Evolutionary conservation across 2,113 vertebrate species (phyloP), one percentile per base, ranked within the genome.

Genomic region (Cephalopterus ornatus): DNA sequence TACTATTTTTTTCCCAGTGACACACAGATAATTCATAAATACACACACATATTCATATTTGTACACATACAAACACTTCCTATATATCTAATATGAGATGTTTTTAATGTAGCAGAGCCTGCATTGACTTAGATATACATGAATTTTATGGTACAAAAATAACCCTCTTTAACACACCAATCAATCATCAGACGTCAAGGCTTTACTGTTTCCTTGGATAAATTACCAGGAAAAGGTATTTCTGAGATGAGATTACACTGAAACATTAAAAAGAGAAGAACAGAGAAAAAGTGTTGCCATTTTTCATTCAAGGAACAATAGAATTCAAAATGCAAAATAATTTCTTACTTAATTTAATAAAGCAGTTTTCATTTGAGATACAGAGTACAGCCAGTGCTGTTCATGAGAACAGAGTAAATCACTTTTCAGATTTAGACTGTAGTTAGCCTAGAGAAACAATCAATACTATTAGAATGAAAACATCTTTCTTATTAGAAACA

Each of bases 11-110:
- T 68, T 73, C 1, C 10, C 8, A 76, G n/a, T 72, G 19, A 33
- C 10, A 37, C 5, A 47, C 18, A 33, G 23, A 42, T 4, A 8
- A 1, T 33, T 70, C 19, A 24, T 37, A 80, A 61, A 55, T 47
- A 68, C 2, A 8, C 2, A 61, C 3, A 14, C 8, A 62, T 4
- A 33, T 8, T 22, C 1, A 1, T 1, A 2, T 4, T 1, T 16
- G 5, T 39, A 26, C 1, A 33, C 9, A 23, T 11, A 12, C 3
- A 17, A 0, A 35, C 4, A 39, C 1, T 35, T 52, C 14, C 12
- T 33, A 23, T 27, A 7, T 65, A 55, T 35, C 3, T 63, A 47
- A 42, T 20, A 37, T 8, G 33, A 62, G 2, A 8, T 65, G 6
- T 0, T 35, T 85, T 85, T 53, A 7, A 12, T 67, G 19, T 6